Conservation (phyloP, 2,113 vertebrate genomes). For the Jaculus jaculus region DNA sequence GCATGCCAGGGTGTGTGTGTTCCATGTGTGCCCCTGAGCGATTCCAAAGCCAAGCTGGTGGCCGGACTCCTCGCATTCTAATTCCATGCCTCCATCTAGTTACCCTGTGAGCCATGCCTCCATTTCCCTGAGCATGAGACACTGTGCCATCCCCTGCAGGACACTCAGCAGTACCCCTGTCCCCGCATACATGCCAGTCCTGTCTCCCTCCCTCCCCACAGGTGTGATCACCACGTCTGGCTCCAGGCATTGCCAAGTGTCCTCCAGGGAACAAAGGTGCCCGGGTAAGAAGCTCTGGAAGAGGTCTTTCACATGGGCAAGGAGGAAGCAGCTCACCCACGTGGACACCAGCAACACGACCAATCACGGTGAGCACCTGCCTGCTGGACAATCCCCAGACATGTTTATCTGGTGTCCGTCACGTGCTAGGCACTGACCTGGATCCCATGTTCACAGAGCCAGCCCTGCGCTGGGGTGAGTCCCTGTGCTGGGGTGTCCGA, state of each 20-base stretch:
- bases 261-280: background rate
- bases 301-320: rapidly evolving
- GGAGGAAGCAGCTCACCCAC: rapidly evolving
- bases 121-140: background rate
- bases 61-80: no score
- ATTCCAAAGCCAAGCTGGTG: background rate
- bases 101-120: no score
- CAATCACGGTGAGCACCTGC: background rate
- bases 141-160: background rate
- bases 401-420: no score
- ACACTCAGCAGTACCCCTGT: background rate
- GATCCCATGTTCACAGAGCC: background rate
- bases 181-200: no score
- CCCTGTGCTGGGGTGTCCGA: no score
- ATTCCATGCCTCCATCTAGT: background rate
- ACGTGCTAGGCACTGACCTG: background rate
- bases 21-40: background rate
- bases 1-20: rapidly evolving
- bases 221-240: background rate
- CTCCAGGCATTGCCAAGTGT: background rate
- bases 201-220: background rate
- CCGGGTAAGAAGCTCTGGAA: background rate
- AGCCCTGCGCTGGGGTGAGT: no score
- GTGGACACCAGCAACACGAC: background rate
- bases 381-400: no score